A percentile compares a stretch with the other conserved stretches of the same genome.
phyloP scores from a whole-genome alignment of 2,113 vertebrate species.

The Phalacrocorax carbo region DNA sequence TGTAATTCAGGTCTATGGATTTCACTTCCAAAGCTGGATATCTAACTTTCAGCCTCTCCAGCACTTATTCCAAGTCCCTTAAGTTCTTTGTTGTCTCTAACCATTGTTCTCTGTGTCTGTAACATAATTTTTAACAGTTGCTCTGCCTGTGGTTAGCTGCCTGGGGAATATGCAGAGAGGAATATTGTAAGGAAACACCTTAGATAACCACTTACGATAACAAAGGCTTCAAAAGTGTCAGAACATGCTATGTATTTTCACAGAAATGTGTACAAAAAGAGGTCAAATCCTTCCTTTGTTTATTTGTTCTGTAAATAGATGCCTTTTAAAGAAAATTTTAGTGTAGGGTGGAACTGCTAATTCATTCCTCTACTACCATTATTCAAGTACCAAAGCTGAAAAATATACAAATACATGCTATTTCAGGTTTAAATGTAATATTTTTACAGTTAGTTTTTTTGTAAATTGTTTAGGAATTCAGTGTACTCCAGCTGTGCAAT shows the following conservation, averaged over 20 bases:
- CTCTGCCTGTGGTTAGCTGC: not conserved
- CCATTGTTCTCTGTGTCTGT: not conserved
- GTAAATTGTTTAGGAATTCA: not conserved
- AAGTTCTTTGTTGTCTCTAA: not conserved
- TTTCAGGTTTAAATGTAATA: not conserved
- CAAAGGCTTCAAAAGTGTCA: not conserved
- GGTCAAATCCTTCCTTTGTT: not conserved
- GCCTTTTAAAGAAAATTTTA: not conserved
- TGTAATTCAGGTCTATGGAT: slow-evolving; percentile 14
- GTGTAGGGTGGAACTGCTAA: not conserved
- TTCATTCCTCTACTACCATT: not conserved
- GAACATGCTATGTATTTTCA: not conserved
- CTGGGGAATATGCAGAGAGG: not conserved
- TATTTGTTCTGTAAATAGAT: not conserved
- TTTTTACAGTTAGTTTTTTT: rapidly evolving
- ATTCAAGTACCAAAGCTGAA: not conserved
- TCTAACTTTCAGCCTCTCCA: not conserved
- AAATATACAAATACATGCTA: not conserved
- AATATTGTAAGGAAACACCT: not conserved
- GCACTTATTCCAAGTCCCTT: not conserved
- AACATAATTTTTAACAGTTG: not conserved
- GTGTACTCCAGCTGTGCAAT: not conserved
- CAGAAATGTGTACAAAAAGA: not conserved
- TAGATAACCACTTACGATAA: not conserved
- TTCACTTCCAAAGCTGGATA: not conserved